Evolutionary conservation across 2,113 vertebrate species (phyloP).

Genomic region (Lanius collurio): DNA sequence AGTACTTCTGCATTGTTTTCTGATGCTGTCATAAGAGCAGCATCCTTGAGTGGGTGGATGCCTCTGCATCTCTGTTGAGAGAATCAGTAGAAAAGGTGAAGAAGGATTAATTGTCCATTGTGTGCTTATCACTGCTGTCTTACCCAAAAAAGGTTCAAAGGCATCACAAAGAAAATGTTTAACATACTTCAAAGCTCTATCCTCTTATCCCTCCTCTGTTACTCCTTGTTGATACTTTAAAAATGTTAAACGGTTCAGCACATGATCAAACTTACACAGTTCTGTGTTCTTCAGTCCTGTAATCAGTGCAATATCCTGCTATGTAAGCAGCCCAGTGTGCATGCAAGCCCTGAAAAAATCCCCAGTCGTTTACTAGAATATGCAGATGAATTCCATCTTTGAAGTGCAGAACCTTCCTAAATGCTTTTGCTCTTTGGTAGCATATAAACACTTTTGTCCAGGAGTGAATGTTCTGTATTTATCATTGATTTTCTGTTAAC

Average conservation of each 20-base stretch:
- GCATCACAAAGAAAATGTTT: neutral
- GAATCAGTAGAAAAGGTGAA: neutral
- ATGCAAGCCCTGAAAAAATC: neutral
- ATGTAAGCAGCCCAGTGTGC: neutral
- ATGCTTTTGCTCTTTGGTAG: neutral
- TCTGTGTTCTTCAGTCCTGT: neutral
- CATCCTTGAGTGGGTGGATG: neutral
- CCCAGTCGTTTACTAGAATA: neutral
- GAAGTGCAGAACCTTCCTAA: neutral
- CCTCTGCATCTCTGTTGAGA: neutral
- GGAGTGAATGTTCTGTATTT: neutral
- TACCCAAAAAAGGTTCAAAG: neutral
- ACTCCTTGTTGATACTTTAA: neutral
- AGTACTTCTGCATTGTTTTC: neutral
- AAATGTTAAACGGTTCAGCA: neutral
- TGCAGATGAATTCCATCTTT: neutral
- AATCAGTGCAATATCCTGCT: neutral
- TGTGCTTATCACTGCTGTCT: neutral
- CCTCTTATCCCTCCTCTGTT: neutral
- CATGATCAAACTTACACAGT: neutral
- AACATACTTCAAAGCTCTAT: neutral
- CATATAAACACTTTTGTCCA: neutral
- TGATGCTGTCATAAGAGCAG: neutral
- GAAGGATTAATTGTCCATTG: neutral
- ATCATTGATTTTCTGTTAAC: neutral